Percentiles rank a stretch among this genome's conserved stretches.
These are phyloP conservation scores for Mya arenaria DNA, from an alignment of 1,140 invertebrate species.

Conservation along the genomic window DNA sequence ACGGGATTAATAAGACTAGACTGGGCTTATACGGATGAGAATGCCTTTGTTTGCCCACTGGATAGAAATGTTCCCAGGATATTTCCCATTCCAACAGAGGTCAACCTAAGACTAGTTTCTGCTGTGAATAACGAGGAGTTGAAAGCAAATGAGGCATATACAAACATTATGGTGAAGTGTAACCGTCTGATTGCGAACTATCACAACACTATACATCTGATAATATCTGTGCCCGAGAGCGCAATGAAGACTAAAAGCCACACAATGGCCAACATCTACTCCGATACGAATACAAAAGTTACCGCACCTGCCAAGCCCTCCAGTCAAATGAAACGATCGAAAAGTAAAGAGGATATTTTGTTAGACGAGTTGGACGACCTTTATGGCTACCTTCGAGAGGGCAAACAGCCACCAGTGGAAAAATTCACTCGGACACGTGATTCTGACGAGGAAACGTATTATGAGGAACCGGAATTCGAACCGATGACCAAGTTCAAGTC, in stretches of 20 bases:
- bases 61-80: conserved; percentile 86
- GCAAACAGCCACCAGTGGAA: conserved; percentile 88
- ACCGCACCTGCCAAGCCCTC: conserved; percentile 76
- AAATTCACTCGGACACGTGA: conserved; percentile 70
- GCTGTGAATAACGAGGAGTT: conserved; percentile 92
- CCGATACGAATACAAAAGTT: conserved; percentile 49
- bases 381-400: conserved; percentile 94
- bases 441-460: conserved; percentile 78
- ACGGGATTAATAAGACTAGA: conserved; percentile 89
- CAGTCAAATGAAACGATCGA: conserved; percentile 63
- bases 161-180: conserved; percentile 89
- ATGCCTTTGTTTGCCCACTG: conserved; percentile 89
- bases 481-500: conserved; percentile 73
- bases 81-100: conserved; percentile 91
- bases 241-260: conserved; percentile 71
- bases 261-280: conserved; percentile 72
- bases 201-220: conserved; percentile 88
- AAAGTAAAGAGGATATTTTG: conserved; percentile 82
- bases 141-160: conserved; percentile 90
- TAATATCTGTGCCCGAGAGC: conserved; percentile 79
- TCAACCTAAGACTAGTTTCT: conserved; percentile 91
- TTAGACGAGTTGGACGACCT: conserved; percentile 98
- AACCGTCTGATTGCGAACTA: conserved; percentile 90
- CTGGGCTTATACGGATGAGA: conserved; percentile 87
- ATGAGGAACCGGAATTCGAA: conserved; percentile 79